Evolutionary conservation across 92 coral and sea anemone genomes (phyloP).

Genomic region (Parazoanthus darwini): DNA sequence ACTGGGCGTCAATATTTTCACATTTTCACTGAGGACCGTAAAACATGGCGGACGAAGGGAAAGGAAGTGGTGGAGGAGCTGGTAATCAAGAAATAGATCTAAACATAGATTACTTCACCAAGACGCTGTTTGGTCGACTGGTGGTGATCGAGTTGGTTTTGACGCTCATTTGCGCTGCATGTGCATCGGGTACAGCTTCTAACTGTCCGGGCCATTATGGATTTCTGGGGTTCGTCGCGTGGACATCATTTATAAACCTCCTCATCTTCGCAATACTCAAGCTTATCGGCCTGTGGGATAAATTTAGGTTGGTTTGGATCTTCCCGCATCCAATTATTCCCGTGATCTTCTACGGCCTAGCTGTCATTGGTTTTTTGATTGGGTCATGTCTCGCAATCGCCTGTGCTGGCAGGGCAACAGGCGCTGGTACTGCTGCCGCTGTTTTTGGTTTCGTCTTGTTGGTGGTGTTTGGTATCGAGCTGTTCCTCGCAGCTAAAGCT

Average conservation of each 20-base stretch:
- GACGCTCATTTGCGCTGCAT: slow-evolving; percentile 69
- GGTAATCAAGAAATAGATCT: slow-evolving; percentile 7
- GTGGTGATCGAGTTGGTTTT: slow-evolving; percentile 59
- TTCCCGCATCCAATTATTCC: slow-evolving; percentile 76
- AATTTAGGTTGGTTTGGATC: slow-evolving; percentile 69
- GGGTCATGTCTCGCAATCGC: slow-evolving; percentile 66
- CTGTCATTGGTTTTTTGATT: slow-evolving; percentile 70
- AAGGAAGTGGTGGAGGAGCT: slow-evolving; percentile 1
- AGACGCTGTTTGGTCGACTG: slow-evolving; percentile 55
- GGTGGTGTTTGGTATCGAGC: slow-evolving; percentile 71
- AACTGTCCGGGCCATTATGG: slow-evolving; percentile 45
- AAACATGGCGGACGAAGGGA: slow-evolving; percentile 56
- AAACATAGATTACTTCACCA: slow-evolving; percentile 35
- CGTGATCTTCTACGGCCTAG: slow-evolving; percentile 61
- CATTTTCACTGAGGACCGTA: not conserved
- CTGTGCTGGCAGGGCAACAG: slow-evolving; percentile 44
- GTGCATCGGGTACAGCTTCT: slow-evolving; percentile 25
- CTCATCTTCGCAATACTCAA: slow-evolving; percentile 84
- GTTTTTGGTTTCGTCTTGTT: slow-evolving; percentile 76
- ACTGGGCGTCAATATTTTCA: slow-evolving; percentile 19
- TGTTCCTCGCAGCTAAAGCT: slow-evolving; percentile 60
- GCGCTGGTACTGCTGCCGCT: slow-evolving; percentile 74
- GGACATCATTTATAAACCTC: slow-evolving; percentile 86
- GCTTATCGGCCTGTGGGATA: slow-evolving; percentile 86
- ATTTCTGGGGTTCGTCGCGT: slow-evolving; percentile 80